Evolutionary conservation across 1,140 invertebrate species (phyloP), one percentile per base, ranked within the genome.

Genomic region (Drosophila ironensis): DNA sequence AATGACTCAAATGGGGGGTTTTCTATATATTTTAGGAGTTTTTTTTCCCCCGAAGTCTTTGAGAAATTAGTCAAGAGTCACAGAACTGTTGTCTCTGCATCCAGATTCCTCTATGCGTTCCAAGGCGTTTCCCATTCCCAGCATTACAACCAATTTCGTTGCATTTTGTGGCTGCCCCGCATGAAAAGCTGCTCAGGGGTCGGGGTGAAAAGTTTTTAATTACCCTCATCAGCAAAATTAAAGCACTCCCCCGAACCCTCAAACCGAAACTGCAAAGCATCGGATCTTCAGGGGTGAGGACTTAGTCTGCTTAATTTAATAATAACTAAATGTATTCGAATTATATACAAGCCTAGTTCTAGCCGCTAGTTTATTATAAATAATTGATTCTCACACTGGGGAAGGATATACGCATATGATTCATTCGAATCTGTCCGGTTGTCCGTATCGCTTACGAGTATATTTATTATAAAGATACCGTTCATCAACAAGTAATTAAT

Each of bases 181-280:
- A 22, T 22, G 20, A 22, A 22, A 22, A 22, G 5, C 20, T 22
- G 2, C 20, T 33, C 22, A 5, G 8, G 35, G 8, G 59, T 20
- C 41, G 19, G 61, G 51, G 64, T 45, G 48, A 60, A 73, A 82
- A 82, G 68, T 82, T 82, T 82, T 84, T 84, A 82, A 82, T 82
- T 82, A 82, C 78, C 78, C 78, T 77, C 77, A 82, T 82, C 77
- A 84, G 69, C 63, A 51, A 69, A 84, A 61, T 77, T 57, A 72
- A 76, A 59, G 66, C 57, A 50, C 25, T 50, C 60, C 63, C 48
- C 64, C 50, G 20, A 46, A 33, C 40, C 16, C 11, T 22, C 14
- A 22, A 12, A 25, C 19, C 47, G 45, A 8, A n/a, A n/a, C n/a
- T n/a, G n/a, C n/a, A n/a, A n/a, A n/a, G n/a, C n/a, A n/a, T n/a